Base-by-base conservation (phyloP, 1,140 invertebrate species). In the Eumaeus atala region DNA sequence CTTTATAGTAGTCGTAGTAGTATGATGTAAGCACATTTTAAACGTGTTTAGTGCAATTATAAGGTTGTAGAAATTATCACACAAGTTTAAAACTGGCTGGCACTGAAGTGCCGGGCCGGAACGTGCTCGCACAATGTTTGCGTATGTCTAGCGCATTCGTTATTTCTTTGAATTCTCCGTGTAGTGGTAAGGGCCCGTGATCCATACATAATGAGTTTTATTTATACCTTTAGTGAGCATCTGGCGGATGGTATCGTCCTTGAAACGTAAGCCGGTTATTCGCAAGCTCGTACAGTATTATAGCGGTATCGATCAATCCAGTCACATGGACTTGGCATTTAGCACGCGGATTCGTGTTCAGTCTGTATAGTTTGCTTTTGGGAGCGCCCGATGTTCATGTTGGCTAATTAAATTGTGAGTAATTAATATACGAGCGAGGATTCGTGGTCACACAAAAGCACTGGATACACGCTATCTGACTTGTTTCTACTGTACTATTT, bases 261-360 rank as follows among this genome's bases (percentile, higher is more conserved):
- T 65, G 63, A 61, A 62, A 54, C 36, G 10, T 37, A 56, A 54
- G 52, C 61, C 42, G 57, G 56, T 53, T 63, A 52, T 64, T 68
- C 48, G 63, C 66, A 53, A 61, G 58, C 56, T 55, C 52, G 58
- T 58, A 59, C 58, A 49, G 62, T 58, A 44, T 53, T 60, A 63
- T 64, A 56, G 59, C 59, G 61, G 61, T 69, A 69, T 67, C 56
- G 65, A 69, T 69, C 64, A 64, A 59, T 56, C 59, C 59, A 66
- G 64, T 63, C 66, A 64, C 56, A 64, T 69, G 58, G 57, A 55
- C 56, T 49, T 65, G 48, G 54, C 57, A 36, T 56, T 49, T 59
- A 62, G 60, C 67, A 69, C 67, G 67, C 64, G 61, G 66, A 40
- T 61, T 61, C 35, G 53, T 11, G 37, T 54, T 57, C 66, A 63